Evolutionary conservation across 2,113 vertebrate species (phyloP), one percentile per base, ranked within the genome.

Genomic region (human (Homo sapiens)): DNA sequence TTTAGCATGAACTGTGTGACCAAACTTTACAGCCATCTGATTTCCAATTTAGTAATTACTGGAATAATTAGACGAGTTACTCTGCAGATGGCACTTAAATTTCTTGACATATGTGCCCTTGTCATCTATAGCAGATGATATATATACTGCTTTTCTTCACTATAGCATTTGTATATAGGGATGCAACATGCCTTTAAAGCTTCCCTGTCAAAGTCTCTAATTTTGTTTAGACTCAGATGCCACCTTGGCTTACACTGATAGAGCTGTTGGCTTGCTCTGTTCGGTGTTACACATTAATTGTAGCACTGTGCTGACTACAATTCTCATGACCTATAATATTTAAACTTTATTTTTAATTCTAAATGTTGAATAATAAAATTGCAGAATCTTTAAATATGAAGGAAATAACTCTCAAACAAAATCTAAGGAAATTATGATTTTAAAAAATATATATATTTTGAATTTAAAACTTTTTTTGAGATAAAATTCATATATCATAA

Each of bases 11-110:
- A 98, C 96, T 97, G 64, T 96, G 70, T 96, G 96, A 82, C 96
- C 89, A 96, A 98, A 97, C 97, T 98, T 98, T 87, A 96, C 90
- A 97, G 84, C 93, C 97, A 95, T 97, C 96, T 97, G 96, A 97
- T 93, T 97, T 97, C 96, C 94, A 97, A 97, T 97, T 98, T 98
- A 97, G 97, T 97, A 98, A 98, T 98, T 98, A 98, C 95, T 91
- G 97, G 95, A 98, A 98, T 97, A 98, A 98, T 97, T 89, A 97
- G 89, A 93, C 89, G 70, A 66, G 82, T 97, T 97, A 40, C 89
- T 96, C 83, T 95, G 94, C 90, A 94, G 97, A 98, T 98, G 92
- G 95, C 96, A 89, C 87, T 98, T 96, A 89, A 11, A 70, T 95
- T 94, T 98, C 97, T 97, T 97, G 98, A 98, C 64, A 87, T 18